Percentiles rank a stretch among this genome's conserved stretches.
Conservation (phyloP, 2,113 vertebrate genomes). For the Albula goreensis region DNA sequence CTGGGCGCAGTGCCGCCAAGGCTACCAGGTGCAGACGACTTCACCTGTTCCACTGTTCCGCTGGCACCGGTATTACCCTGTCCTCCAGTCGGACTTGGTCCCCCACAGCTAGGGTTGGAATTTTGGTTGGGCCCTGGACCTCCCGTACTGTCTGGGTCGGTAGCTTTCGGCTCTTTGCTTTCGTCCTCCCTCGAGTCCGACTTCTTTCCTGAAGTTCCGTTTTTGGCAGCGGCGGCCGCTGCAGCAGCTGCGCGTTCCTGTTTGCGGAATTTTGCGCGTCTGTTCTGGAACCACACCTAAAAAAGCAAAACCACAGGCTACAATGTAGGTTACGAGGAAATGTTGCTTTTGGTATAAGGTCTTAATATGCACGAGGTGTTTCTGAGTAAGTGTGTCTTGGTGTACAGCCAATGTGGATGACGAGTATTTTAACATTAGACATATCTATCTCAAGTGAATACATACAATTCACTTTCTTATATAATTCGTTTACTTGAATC, state of each 20-base stretch:
- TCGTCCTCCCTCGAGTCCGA: conserved; percentile 88
- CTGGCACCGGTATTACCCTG: conserved; percentile 72
- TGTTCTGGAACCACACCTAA: conserved; percentile 97
- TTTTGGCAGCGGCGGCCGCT: conserved; percentile 88
- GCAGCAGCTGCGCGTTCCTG: conserved; percentile 92
- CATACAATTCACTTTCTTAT: too few species aligned
- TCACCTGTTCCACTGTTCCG: conserved; percentile 72
- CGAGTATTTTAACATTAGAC: too few species aligned
- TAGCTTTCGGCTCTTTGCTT: conserved; percentile 89
- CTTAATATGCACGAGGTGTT: background rate
- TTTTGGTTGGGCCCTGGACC: conserved; percentile 86
- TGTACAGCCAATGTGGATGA: too few species aligned
- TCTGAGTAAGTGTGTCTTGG: too few species aligned
- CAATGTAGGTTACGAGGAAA: background rate
- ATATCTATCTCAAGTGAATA: too few species aligned
- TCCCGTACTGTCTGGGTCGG: conserved; percentile 94
- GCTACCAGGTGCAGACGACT: conserved; percentile 72
- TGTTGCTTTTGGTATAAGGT: background rate
- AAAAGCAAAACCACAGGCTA: background rate
- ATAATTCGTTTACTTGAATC: too few species aligned
- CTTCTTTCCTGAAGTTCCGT: conserved; percentile 83
- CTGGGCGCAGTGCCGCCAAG: conserved; percentile 76
- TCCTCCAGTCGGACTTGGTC: conserved; percentile 79
- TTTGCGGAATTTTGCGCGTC: conserved; percentile 94
- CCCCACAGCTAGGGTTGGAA: conserved; percentile 82